Percentiles rank a stretch among this genome's conserved stretches.
Conservation (phyloP, 2,113 vertebrate genomes). For the Charadrius vociferus region DNA sequence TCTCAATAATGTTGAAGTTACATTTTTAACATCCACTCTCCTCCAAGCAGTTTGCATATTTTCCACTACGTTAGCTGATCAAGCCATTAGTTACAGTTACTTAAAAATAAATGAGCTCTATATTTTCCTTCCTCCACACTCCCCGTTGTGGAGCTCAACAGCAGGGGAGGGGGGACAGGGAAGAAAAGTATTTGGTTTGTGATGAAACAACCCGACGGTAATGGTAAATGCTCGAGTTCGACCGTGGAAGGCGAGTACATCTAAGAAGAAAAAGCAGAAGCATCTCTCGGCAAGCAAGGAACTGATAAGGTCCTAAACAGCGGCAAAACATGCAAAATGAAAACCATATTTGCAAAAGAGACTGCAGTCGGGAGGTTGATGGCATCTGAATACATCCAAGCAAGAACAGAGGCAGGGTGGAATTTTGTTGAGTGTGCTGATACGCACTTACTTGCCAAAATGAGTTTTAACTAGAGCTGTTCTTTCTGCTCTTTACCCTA, state of each 20-base stretch:
- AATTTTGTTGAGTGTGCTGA: not conserved
- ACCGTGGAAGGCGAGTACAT: not conserved
- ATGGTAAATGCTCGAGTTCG: not conserved
- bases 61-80: slow-evolving; percentile 72
- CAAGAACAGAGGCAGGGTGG: not conserved
- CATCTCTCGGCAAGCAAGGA: not conserved
- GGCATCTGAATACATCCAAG: not conserved
- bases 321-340: slow-evolving; percentile 10
- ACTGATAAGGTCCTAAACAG: slow-evolving; percentile 11
- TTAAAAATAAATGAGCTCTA: slow-evolving; percentile 69
- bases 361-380: not conserved
- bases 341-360: slow-evolving; percentile 38
- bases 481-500: slow-evolving; percentile 53
- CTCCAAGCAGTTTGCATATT: slow-evolving; percentile 70
- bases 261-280: not conserved
- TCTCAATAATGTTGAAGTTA: slow-evolving; percentile 70
- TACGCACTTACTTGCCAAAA: slow-evolving; percentile 4
- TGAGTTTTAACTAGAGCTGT: not conserved
- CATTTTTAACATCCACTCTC: slow-evolving; percentile 67
- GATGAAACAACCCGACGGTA: not conserved
- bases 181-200: not conserved
- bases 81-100: slow-evolving; percentile 71
- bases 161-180: not conserved
- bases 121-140: slow-evolving; percentile 30
- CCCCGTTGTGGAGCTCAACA: not conserved